Conservation (phyloP, 2,113 vertebrate species). For the Strigops habroptila region DNA sequence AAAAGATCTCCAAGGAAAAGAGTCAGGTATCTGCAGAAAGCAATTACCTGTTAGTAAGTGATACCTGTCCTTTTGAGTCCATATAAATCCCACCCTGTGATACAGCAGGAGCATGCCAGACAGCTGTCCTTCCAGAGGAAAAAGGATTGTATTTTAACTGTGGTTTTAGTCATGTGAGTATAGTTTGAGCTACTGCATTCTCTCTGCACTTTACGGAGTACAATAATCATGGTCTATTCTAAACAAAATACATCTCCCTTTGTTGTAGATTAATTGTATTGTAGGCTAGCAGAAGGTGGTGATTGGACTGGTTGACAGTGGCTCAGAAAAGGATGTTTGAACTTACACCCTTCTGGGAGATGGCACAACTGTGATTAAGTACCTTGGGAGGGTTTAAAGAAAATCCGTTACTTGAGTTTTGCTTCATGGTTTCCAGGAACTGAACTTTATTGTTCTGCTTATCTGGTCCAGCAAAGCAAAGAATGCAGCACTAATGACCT, state of each 20-base stretch:
- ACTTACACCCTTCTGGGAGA: neutral
- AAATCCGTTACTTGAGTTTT: neutral
- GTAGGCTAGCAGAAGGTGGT: neutral
- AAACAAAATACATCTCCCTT: neutral
- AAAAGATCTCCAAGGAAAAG: constrained; percentile 4
- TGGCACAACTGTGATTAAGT: neutral
- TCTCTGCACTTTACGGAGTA: neutral
- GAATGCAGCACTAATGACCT: neutral
- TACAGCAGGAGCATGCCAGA: neutral
- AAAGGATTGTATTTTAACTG: neutral
- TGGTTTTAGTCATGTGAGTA: neutral
- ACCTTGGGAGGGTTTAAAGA: neutral
- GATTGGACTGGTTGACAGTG: neutral
- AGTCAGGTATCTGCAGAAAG: constrained; percentile 14
- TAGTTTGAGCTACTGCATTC: neutral
- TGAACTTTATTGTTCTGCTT: neutral
- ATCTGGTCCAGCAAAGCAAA: neutral
- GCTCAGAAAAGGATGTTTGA: neutral
- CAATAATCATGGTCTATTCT: neutral
- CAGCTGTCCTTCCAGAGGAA: neutral
- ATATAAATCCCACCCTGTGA: neutral
- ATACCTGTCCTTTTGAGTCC: neutral
- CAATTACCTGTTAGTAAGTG: neutral
- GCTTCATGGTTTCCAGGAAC: neutral
- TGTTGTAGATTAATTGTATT: neutral